A percentile compares a stretch with the other conserved stretches of the same genome.
These are phyloP conservation scores for Tiaroga cobitis DNA, from an alignment of 2,797 vertebrate species.

Conservation along the genomic window DNA sequence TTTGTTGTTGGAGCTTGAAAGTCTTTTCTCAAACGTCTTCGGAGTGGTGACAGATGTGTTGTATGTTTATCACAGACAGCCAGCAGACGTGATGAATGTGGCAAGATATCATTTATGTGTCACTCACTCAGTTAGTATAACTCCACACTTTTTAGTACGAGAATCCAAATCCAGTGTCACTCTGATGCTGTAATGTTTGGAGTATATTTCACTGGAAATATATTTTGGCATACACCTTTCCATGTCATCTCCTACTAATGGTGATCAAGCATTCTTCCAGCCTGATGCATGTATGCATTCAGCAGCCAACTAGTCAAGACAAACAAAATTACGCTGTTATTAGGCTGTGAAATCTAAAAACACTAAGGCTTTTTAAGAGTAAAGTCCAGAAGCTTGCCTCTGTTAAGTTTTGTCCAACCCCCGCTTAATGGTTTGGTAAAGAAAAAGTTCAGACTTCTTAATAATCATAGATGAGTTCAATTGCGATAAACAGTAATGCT, in stretches of 20 bases:
- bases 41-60: conserved; percentile 35
- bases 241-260: background rate
- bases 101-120: conserved; percentile 34
- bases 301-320: background rate
- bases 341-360: background rate
- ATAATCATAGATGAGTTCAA: too few relatives aligned
- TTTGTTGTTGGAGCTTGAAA: conserved; percentile 21
- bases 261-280: background rate
- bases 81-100: conserved; percentile 34
- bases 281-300: too few relatives aligned
- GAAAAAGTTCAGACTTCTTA: too few relatives aligned
- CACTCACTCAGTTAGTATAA: conserved; percentile 34
- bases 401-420: too few relatives aligned
- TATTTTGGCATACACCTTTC: background rate
- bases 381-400: background rate
- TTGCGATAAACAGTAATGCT: too few relatives aligned
- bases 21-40: conserved; percentile 16
- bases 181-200: background rate
- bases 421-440: too few relatives aligned
- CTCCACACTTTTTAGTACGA: background rate
- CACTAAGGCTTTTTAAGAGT: background rate
- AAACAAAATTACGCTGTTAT: background rate
- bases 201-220: background rate
- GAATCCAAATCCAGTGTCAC: conserved; percentile 12
- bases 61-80: conserved; percentile 39